Conservation (phyloP, 2,797 vertebrate species). For the Danio tinwini region DNA sequence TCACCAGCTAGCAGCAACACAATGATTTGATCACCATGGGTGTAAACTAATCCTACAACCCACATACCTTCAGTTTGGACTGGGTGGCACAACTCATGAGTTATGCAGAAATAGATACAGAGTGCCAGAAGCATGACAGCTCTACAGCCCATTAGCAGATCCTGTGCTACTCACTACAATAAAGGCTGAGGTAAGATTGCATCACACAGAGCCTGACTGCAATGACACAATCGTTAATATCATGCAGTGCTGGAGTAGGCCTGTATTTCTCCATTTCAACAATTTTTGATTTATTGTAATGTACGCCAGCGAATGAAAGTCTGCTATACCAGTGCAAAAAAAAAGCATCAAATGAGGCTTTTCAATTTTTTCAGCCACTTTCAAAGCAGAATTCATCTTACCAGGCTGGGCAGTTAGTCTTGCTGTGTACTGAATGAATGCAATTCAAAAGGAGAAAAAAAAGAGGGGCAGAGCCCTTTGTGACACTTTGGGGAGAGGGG, state of each 20-base stretch:
- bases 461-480: slow-evolving; percentile 10
- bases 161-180: slow-evolving; percentile 5
- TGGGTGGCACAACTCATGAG: slow-evolving; percentile 3
- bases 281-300: not conserved
- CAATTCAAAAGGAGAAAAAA: not conserved
- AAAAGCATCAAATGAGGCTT: not conserved
- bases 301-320: no score
- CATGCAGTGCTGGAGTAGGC: not conserved
- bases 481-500: not conserved
- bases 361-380: not conserved
- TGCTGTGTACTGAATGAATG: slow-evolving; percentile 29
- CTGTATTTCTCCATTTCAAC: not conserved
- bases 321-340: not conserved
- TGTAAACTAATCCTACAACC: slow-evolving; percentile 16
- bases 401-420: not conserved
- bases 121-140: slow-evolving; percentile 9
- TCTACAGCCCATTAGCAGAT: slow-evolving; percentile 6
- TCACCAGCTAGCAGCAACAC: not conserved
- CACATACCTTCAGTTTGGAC: not conserved
- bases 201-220: slow-evolving; percentile 11
- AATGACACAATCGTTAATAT: slow-evolving; percentile 12
- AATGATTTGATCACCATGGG: not conserved
- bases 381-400: not conserved
- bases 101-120: not conserved
- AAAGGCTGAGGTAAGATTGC: slow-evolving; percentile 3